Percentiles rank a stretch among this genome's conserved stretches.
Conservation (phyloP, 1,140 invertebrate genomes). For the Drosophila pseudoananassae region DNA sequence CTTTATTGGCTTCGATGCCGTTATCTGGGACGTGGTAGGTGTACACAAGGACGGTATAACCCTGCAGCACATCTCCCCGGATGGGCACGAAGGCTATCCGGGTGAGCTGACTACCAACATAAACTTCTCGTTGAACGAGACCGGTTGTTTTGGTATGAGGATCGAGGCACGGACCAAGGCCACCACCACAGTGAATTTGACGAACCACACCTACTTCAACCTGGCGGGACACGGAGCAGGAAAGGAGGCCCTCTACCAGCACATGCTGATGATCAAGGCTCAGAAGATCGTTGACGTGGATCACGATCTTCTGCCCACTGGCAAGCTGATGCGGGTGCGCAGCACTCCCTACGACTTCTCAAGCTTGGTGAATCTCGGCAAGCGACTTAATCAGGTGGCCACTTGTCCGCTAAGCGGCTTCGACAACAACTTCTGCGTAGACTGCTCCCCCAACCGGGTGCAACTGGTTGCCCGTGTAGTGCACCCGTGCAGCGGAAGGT, state of each 20-base stretch:
- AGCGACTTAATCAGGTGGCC: slow-evolving; percentile 77
- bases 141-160: slow-evolving; percentile 89
- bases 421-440: slow-evolving; percentile 91
- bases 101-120: slow-evolving; percentile 89
- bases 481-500: slow-evolving; percentile 89
- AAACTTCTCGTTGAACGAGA: slow-evolving; percentile 89
- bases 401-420: slow-evolving; percentile 86
- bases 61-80: slow-evolving; percentile 89
- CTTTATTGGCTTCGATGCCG: slow-evolving; percentile 92
- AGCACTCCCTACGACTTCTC: slow-evolving; percentile 90
- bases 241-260: slow-evolving; percentile 88
- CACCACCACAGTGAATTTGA: slow-evolving; percentile 93
- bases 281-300: slow-evolving; percentile 91
- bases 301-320: slow-evolving; percentile 90
- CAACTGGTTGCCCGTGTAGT: slow-evolving; percentile 85
- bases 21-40: slow-evolving; percentile 86
- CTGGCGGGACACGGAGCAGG: slow-evolving; percentile 90
- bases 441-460: slow-evolving; percentile 58
- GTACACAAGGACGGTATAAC: slow-evolving; percentile 81
- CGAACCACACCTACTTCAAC: slow-evolving; percentile 97
- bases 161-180: slow-evolving; percentile 91
- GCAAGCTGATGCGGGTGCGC: slow-evolving; percentile 87
- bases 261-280: slow-evolving; percentile 90
- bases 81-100: slow-evolving; percentile 95
- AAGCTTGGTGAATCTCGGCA: slow-evolving; percentile 85